These are phyloP conservation scores for Argyrosomus regius DNA, from an alignment of 2,797 vertebrate species.

Conservation along the genomic window DNA sequence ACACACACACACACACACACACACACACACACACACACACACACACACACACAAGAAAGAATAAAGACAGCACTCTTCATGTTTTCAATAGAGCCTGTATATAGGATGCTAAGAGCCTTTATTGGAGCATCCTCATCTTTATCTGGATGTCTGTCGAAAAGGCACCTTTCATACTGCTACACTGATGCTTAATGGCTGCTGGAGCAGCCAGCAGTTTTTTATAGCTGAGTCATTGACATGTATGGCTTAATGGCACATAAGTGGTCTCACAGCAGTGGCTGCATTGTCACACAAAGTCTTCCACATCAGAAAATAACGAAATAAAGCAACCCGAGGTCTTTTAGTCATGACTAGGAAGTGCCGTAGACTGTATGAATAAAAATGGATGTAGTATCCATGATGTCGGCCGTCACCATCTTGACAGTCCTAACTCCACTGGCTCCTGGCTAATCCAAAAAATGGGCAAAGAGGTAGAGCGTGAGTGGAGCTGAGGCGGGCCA, in stretches of 20 bases:
- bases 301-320: conserved; percentile 4
- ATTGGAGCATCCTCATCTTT: conserved; percentile 19
- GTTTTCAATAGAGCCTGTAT: conserved; percentile 12
- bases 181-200: conserved; percentile 31
- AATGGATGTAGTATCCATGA: too few relatives aligned
- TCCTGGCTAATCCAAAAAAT: too few relatives aligned
- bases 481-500: too few relatives aligned
- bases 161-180: conserved; percentile 10
- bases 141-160: conserved; percentile 7
- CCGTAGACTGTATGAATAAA: too few relatives aligned
- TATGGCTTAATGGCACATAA: neutral
- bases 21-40: neutral
- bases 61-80: conserved; percentile 27
- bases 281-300: neutral
- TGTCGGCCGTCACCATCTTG: too few relatives aligned
- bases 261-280: too few relatives aligned
- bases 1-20: conserved; percentile 9
- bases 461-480: too few relatives aligned
- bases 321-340: neutral
- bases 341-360: neutral
- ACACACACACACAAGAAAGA: conserved; percentile 25
- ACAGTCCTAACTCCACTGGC: too few relatives aligned
- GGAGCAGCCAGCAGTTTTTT: neutral
- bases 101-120: neutral
- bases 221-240: neutral